Conservation (phyloP, 2,113 vertebrate species). For the Pseudorhombus dupliciocellatus region DNA sequence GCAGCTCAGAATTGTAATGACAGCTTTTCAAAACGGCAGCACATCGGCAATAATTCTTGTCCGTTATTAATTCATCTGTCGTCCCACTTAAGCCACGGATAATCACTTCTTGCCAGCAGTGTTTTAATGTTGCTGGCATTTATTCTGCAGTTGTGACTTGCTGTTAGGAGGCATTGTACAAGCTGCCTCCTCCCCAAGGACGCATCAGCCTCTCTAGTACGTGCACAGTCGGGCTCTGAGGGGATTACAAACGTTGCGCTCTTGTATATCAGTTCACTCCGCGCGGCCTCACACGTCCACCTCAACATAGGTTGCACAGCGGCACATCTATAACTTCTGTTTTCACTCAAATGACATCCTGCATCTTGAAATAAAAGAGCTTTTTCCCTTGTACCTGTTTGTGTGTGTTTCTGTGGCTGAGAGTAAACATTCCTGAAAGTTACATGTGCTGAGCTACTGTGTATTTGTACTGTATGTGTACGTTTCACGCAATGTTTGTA, state of each 20-base stretch:
- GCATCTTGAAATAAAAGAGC: not conserved
- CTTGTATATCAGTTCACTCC: conserved; percentile 12
- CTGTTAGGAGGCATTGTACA: conserved; percentile 18
- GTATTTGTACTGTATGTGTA: not conserved
- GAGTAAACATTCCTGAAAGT: not conserved
- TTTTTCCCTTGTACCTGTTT: not conserved
- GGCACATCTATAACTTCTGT: not conserved
- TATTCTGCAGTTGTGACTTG: conserved; percentile 34
- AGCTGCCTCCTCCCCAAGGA: conserved; percentile 24
- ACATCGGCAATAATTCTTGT: conserved; percentile 31
- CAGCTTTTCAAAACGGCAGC: not conserved
- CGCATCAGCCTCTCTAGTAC: conserved; percentile 39
- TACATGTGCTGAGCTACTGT: not conserved
- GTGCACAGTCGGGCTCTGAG: conserved; percentile 46
- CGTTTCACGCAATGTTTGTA: not conserved
- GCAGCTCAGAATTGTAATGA: conserved; percentile 26
- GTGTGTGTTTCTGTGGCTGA: not conserved
- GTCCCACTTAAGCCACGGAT: conserved; percentile 28
- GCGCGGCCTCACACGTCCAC: conserved; percentile 3
- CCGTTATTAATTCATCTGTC: conserved; percentile 39
- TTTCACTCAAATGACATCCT: not conserved
- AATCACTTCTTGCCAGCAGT: conserved; percentile 41
- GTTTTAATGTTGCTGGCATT: conserved; percentile 37
- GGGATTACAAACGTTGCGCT: conserved; percentile 20
- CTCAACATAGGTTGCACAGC: not conserved